Percentiles rank a stretch among this genome's conserved stretches.
phyloP scores from a whole-genome alignment of 2,888 invertebrate genomes.

The Tridacna crocea region DNA sequence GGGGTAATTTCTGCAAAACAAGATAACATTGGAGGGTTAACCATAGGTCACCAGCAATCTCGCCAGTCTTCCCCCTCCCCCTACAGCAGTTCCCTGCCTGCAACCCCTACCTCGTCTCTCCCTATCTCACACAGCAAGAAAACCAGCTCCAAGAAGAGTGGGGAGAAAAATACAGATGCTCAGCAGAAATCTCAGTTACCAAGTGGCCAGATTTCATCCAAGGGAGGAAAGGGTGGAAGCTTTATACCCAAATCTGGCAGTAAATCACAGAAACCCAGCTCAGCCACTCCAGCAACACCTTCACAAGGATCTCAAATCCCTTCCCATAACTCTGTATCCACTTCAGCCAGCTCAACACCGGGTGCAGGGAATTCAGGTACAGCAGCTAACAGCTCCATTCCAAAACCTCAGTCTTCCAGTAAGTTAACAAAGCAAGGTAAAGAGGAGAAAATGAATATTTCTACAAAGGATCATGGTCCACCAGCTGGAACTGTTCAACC shows the following conservation, averaged over 20 bases:
- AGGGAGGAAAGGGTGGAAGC: constrained; percentile 75
- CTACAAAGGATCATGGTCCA: constrained; percentile 38
- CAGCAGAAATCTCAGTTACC: constrained; percentile 55
- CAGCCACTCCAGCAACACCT: constrained; percentile 38
- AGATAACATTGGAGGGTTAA: constrained; percentile 59
- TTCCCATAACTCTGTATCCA: constrained; percentile 41
- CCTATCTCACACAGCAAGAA: constrained; percentile 64
- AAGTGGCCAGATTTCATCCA: constrained; percentile 62
- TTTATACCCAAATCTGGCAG: constrained; percentile 72
- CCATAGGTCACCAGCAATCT: constrained; percentile 66
- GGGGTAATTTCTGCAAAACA: constrained; percentile 60
- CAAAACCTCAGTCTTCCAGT: constrained; percentile 69
- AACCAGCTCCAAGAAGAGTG: constrained; percentile 48
- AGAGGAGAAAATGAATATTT: constrained; percentile 72
- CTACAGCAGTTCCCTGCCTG: constrained; percentile 68
- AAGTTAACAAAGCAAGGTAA: constrained; percentile 66
- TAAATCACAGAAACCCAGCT: constrained; percentile 66
- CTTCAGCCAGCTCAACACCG: constrained; percentile 50
- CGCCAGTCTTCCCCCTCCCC: constrained; percentile 64
- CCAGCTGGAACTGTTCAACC: constrained; percentile 38
- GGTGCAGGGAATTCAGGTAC: constrained; percentile 49
- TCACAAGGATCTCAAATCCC: constrained; percentile 66
- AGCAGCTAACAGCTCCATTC: constrained; percentile 67
- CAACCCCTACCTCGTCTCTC: constrained; percentile 69
- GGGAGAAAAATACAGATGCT: constrained; percentile 50